Percentiles rank a stretch among this genome's conserved stretches.
Evolutionary conservation across 2,888 invertebrate species (phyloP).

Genomic region (Strigamia maritima): DNA sequence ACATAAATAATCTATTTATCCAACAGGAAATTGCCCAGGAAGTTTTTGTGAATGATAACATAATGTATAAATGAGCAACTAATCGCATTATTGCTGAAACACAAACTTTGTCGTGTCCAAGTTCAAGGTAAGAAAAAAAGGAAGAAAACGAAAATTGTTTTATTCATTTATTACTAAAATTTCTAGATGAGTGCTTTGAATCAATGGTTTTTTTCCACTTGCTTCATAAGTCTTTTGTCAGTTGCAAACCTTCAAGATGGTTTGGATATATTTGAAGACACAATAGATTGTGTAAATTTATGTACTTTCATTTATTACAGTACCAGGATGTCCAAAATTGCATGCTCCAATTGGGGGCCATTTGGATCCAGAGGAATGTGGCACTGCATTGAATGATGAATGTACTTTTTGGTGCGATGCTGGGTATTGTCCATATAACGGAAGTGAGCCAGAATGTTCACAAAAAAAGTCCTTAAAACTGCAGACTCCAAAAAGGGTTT

Average conservation of each 20-base stretch:
- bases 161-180: too few relatives aligned
- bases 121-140: neutral
- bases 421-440: neutral
- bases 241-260: neutral
- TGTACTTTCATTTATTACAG: neutral
- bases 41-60: neutral
- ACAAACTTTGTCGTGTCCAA: neutral
- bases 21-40: too few relatives aligned
- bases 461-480: neutral
- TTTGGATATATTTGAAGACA: neutral
- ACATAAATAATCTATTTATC: too few relatives aligned
- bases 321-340: neutral
- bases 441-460: neutral
- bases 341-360: neutral
- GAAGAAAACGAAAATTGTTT: too few relatives aligned
- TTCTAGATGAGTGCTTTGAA: too few relatives aligned
- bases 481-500: neutral
- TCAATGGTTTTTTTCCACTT: too few relatives aligned
- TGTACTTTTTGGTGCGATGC: neutral
- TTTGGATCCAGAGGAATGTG: neutral
- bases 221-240: neutral
- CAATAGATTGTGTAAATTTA: neutral
- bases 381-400: neutral
- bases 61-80: neutral
- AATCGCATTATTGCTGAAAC: neutral